phyloP scores from a whole-genome alignment of 2,113 vertebrate genomes.

The Uropsilus gracilis region DNA sequence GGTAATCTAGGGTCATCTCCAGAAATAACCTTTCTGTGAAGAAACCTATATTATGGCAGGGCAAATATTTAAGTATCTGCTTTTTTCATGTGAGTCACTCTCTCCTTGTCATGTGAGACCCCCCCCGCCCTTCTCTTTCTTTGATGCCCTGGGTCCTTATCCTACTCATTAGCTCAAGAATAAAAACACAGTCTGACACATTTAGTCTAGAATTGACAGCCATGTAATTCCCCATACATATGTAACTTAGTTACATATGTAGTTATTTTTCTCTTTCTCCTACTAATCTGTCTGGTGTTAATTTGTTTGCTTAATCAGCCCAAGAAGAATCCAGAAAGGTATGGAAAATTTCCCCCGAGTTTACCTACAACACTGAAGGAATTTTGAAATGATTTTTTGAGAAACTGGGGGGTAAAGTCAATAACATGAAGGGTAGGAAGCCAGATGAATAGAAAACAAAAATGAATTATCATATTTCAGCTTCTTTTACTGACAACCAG shows the following conservation, averaged over 20 bases:
- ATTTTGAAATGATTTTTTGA: conserved; percentile 31
- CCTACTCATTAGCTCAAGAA: background rate
- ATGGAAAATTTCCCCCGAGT: no score
- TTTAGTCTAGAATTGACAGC: background rate
- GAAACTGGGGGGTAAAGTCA: background rate
- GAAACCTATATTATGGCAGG: background rate
- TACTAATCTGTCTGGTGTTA: background rate
- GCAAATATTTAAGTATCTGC: background rate
- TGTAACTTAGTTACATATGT: background rate
- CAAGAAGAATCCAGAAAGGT: background rate
- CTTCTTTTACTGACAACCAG: background rate
- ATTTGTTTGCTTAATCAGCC: background rate
- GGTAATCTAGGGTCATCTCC: background rate
- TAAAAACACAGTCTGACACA: background rate
- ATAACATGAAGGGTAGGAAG: background rate
- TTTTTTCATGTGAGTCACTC: background rate
- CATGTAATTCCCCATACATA: background rate
- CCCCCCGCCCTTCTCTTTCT: background rate
- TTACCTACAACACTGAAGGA: background rate
- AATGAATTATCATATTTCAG: conserved; percentile 28
- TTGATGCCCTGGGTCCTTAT: background rate
- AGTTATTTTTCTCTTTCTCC: background rate
- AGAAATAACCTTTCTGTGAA: background rate
- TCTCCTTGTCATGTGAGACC: background rate
- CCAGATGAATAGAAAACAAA: conserved; percentile 42